Percentiles rank a stretch among this genome's conserved stretches.
phyloP scores from a whole-genome alignment of 2,888 invertebrate genomes.

The Ametastegia equiseti region DNA sequence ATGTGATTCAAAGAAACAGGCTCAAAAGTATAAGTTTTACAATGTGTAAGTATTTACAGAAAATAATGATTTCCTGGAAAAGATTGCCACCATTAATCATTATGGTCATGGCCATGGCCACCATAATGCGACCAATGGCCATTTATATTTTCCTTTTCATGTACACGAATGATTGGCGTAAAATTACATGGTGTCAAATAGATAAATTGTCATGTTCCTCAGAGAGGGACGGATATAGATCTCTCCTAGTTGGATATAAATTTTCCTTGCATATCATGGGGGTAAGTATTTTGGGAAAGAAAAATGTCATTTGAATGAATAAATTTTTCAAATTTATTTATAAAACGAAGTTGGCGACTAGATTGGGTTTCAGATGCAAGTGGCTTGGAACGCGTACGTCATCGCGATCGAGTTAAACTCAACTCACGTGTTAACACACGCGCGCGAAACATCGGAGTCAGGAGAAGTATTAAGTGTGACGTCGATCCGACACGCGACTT shows the following conservation, averaged over 20 bases:
- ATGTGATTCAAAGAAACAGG: background rate
- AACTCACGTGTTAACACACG: conserved; percentile 4
- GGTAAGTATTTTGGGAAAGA: too few relatives aligned
- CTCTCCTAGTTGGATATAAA: too few relatives aligned
- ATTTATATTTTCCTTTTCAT: too few relatives aligned
- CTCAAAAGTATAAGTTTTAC: background rate
- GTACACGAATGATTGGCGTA: too few relatives aligned
- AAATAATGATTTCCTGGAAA: background rate
- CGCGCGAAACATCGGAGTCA: background rate
- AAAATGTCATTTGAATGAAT: background rate
- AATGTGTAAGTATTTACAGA: background rate
- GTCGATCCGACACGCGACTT: background rate
- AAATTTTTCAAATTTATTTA: background rate
- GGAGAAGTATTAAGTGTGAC: background rate
- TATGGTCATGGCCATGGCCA: too few relatives aligned
- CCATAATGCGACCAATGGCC: too few relatives aligned
- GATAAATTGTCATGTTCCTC: too few relatives aligned
- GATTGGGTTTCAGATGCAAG: background rate
- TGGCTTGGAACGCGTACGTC: background rate
- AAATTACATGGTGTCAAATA: too few relatives aligned
- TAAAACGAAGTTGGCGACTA: background rate
- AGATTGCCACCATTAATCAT: too few relatives aligned
- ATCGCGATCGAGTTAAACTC: background rate
- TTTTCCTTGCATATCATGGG: too few relatives aligned
- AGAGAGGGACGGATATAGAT: too few relatives aligned